Conservation (phyloP, 2,113 vertebrate species). For the Noctilio leporinus region DNA sequence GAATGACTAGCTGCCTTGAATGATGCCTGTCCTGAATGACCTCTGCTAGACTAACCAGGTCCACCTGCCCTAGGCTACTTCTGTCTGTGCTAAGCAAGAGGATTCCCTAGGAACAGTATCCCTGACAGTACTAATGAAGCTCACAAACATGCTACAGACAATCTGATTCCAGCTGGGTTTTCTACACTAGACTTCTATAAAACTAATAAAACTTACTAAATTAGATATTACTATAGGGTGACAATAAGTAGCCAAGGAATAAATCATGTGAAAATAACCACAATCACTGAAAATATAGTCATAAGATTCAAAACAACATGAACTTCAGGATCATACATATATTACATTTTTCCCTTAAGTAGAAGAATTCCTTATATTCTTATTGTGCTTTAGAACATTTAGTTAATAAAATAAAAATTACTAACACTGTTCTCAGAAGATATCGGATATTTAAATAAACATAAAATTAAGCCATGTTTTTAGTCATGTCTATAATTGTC, state of each 20-base stretch:
- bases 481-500: not conserved
- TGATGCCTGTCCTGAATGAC: not conserved
- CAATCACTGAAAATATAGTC: not conserved
- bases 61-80: not conserved
- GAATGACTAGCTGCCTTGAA: not conserved
- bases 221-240: not conserved
- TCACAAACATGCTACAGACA: not conserved
- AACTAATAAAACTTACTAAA: not conserved
- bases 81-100: not conserved
- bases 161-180: not conserved
- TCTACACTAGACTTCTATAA: not conserved
- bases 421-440: not conserved
- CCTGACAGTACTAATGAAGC: not conserved
- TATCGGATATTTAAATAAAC: slow-evolving; percentile 9
- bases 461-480: not conserved
- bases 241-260: not conserved
- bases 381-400: not conserved
- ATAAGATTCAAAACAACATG: not conserved
- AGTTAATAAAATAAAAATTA: not conserved
- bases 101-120: not conserved
- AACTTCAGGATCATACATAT: not conserved
- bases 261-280: not conserved
- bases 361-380: not conserved
- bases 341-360: not conserved
- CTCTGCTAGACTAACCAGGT: not conserved